Evolutionary conservation across 2,113 vertebrate genomes (phyloP).

Genomic region (Boleophthalmus pectinirostris): DNA sequence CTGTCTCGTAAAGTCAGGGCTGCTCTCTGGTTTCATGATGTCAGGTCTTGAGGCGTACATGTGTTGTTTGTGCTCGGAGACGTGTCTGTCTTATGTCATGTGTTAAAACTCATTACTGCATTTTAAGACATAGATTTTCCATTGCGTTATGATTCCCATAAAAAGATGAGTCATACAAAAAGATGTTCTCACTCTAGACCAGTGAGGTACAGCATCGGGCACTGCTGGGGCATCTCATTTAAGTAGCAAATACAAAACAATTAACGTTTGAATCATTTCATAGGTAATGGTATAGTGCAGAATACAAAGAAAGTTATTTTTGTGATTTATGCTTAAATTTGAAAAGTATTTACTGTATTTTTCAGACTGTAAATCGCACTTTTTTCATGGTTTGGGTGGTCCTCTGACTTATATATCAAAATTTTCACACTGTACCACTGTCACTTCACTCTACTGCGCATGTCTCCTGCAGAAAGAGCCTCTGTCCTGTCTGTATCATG

Average conservation of each 20-base stretch:
- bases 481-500: too few relatives aligned
- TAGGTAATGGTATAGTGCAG: neutral
- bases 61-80: neutral
- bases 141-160: conserved; percentile 7
- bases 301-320: neutral
- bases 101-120: neutral
- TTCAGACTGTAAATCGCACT: too few relatives aligned
- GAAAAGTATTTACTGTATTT: too few relatives aligned
- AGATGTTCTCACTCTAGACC: neutral
- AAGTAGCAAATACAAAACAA: neutral
- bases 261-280: neutral
- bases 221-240: neutral
- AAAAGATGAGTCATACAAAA: conserved; percentile 8
- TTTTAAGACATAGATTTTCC: conserved; percentile 6
- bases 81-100: conserved; percentile 1
- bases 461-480: too few relatives aligned
- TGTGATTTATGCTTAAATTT: too few relatives aligned
- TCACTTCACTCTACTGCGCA: too few relatives aligned
- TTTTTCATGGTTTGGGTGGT: too few relatives aligned
- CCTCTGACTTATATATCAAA: too few relatives aligned
- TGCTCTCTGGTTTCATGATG: neutral
- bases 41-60: neutral
- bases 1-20: neutral
- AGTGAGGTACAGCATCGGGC: neutral
- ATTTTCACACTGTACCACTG: too few relatives aligned